Evolutionary conservation across 2,888 invertebrate species (phyloP).

Genomic region (Molorchus minor): DNA sequence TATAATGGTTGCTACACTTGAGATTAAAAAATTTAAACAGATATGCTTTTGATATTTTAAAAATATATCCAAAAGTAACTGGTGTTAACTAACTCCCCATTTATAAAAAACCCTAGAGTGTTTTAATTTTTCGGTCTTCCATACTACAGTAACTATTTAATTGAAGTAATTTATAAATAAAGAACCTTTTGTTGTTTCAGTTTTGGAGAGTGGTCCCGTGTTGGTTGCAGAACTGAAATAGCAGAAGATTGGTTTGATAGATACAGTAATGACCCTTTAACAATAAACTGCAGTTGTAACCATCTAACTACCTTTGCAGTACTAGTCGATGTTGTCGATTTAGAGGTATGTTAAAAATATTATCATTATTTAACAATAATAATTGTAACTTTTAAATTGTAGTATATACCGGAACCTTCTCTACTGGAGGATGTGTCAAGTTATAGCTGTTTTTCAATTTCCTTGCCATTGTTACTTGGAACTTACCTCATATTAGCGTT

Average conservation of each 20-base stretch:
- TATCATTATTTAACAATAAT: background rate
- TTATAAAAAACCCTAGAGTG: too few relatives aligned
- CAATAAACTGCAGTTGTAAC: conserved; percentile 92
- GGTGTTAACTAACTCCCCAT: too few relatives aligned
- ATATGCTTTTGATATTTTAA: too few relatives aligned
- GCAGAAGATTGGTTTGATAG: conserved; percentile 69
- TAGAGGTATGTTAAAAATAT: conserved; percentile 70
- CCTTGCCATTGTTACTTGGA: conserved; percentile 80
- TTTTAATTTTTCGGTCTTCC: too few relatives aligned
- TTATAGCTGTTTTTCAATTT: conserved; percentile 87
- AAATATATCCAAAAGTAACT: too few relatives aligned
- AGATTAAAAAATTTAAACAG: too few relatives aligned
- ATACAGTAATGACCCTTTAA: conserved; percentile 66
- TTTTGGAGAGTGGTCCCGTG: conserved; percentile 85
- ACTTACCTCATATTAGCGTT: conserved; percentile 84
- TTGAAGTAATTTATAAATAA: background rate
- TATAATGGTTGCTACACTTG: too few relatives aligned
- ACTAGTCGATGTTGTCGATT: conserved; percentile 87
- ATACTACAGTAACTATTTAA: too few relatives aligned
- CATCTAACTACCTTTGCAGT: conserved; percentile 93
- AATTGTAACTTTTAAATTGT: conserved; percentile 44
- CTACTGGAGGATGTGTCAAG: conserved; percentile 86
- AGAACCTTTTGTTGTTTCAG: conserved; percentile 57
- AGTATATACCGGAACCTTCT: conserved; percentile 88
- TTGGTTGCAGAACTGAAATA: conserved; percentile 87